phyloP scores from a whole-genome alignment of 2,888 invertebrate genomes.

The Calliscelio sp. region DNA sequence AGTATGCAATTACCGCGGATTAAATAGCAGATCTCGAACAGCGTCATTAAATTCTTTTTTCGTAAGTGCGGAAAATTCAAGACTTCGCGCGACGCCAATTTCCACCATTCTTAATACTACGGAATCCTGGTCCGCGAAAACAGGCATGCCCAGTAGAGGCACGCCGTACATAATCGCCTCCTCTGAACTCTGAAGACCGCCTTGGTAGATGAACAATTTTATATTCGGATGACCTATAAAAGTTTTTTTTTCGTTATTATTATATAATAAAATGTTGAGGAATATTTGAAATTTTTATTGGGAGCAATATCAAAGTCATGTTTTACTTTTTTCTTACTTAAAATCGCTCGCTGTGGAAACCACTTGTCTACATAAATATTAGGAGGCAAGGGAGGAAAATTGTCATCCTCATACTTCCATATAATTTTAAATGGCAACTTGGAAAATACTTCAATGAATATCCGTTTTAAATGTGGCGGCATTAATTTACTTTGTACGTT shows the following conservation, averaged over 20 bases:
- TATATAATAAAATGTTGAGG: no score
- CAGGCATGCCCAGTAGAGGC: slow-evolving; percentile 77
- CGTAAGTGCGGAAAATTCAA: slow-evolving; percentile 61
- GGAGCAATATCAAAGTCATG: no score
- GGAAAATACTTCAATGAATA: slow-evolving; percentile 71
- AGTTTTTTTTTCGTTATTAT: no score
- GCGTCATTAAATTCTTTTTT: slow-evolving; percentile 51
- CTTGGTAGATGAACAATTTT: slow-evolving; percentile 77
- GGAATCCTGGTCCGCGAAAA: slow-evolving; percentile 76
- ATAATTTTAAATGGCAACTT: slow-evolving; percentile 74
- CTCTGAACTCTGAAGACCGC: slow-evolving; percentile 78
- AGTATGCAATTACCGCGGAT: no score
- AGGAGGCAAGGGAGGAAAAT: slow-evolving; percentile 45
- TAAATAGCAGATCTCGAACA: slow-evolving; percentile 69
- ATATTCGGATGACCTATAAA: slow-evolving; percentile 77
- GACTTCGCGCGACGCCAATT: slow-evolving; percentile 69
- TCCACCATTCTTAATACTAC: slow-evolving; percentile 63
- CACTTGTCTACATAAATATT: slow-evolving; percentile 75
- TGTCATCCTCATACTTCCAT: slow-evolving; percentile 75
- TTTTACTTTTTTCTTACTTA: slow-evolving; percentile 70
- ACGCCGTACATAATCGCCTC: slow-evolving; percentile 77
- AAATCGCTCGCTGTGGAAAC: slow-evolving; percentile 76
- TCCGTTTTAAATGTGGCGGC: slow-evolving; percentile 13
- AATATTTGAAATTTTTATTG: no score
- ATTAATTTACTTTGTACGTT: slow-evolving; percentile 50